phyloP scores from a whole-genome alignment of 2,888 invertebrate genomes.

The Dorcus hopei region DNA sequence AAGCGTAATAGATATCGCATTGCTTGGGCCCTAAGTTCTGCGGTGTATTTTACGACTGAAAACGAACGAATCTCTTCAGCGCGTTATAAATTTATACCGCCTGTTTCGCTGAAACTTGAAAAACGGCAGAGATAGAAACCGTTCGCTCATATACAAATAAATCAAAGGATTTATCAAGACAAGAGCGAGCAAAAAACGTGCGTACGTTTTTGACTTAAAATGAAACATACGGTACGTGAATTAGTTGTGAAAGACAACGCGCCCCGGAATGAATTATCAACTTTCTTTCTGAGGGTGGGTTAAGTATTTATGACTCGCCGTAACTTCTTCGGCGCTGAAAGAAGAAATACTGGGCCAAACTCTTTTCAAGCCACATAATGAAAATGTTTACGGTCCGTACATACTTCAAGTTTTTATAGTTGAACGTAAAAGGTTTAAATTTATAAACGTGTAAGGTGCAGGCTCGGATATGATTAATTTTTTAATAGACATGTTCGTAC shows the following conservation, averaged over 20 bases:
- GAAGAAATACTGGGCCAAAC: conserved; percentile 1
- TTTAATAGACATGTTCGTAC: too few species aligned
- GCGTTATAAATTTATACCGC: too few species aligned
- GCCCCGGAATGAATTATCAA: not conserved
- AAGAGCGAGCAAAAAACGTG: too few species aligned
- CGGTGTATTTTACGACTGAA: conserved; percentile 9
- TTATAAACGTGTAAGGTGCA: conserved; percentile 21
- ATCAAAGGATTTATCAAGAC: too few species aligned
- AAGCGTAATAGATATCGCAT: conserved; percentile 12
- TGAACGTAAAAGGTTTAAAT: conserved; percentile 26
- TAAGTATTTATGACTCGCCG: conserved; percentile 1
- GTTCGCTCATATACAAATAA: too few species aligned
- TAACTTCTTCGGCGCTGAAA: not conserved
- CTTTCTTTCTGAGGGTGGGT: not conserved
- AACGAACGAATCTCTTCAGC: not conserved
- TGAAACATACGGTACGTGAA: too few species aligned
- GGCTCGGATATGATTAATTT: too few species aligned
- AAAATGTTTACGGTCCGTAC: conserved; percentile 27
- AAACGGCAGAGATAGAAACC: too few species aligned
- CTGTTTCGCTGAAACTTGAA: too few species aligned
- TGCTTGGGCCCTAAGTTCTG: not conserved
- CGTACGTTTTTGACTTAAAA: too few species aligned
- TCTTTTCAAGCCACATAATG: conserved; percentile 20
- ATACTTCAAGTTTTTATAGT: conserved; percentile 26
- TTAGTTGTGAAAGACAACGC: not conserved